Evolutionary conservation across 2,888 invertebrate species (phyloP).

Genomic region (Dinocampus coccinellae): DNA sequence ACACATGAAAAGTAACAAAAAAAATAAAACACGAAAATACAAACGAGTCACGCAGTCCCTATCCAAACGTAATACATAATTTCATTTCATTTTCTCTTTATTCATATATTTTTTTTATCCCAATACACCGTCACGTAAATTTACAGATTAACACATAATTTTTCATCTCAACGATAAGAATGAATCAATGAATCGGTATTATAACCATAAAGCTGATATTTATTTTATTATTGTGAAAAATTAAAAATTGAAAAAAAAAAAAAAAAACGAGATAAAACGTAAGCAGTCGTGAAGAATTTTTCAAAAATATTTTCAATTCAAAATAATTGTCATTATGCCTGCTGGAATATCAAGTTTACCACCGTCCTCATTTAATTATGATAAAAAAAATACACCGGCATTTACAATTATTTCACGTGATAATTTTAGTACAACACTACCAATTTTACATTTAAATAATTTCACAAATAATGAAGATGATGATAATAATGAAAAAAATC

Average conservation of each 20-base stretch:
- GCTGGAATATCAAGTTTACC: slow-evolving; percentile 61
- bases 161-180: background rate
- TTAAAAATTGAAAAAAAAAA: background rate
- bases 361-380: slow-evolving; percentile 46
- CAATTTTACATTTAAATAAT: slow-evolving; percentile 58
- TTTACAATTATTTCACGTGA: slow-evolving; percentile 63
- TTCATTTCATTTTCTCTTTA: background rate
- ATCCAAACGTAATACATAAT: background rate
- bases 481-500: slow-evolving; percentile 13
- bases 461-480: slow-evolving; percentile 50
- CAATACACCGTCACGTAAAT: background rate
- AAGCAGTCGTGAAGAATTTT: background rate
- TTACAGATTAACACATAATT: background rate
- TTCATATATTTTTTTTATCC: background rate
- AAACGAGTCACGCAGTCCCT: slow-evolving; percentile 2
- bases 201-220: background rate
- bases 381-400: slow-evolving; percentile 51
- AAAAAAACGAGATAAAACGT: slow-evolving; percentile 30
- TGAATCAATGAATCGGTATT: background rate
- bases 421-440: slow-evolving; percentile 57
- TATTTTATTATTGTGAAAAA: too few species aligned
- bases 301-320: slow-evolving; percentile 1
- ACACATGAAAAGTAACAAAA: background rate
- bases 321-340: slow-evolving; percentile 53
- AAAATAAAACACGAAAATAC: background rate